phyloP scores from a whole-genome alignment of 2,888 invertebrate species.

The Venusia cambrica region DNA sequence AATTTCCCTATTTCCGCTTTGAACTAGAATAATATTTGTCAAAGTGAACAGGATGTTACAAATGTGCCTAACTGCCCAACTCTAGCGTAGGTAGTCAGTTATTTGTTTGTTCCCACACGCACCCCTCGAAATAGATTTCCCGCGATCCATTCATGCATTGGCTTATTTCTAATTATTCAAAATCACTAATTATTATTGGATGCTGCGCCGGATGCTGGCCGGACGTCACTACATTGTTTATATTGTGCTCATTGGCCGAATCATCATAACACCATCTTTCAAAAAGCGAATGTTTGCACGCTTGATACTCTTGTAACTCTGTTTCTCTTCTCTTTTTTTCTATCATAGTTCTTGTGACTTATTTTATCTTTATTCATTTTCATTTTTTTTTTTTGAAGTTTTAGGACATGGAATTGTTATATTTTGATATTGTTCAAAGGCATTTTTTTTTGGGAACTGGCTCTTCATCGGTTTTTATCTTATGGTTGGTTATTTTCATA shows the following conservation, averaged over 20 bases:
- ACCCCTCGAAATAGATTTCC: slow-evolving; percentile 48
- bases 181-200: slow-evolving; percentile 24
- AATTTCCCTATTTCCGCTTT: neutral
- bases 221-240: neutral
- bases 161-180: slow-evolving; percentile 30
- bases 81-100: slow-evolving; percentile 31
- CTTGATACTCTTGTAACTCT: no score
- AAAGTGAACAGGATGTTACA: slow-evolving; percentile 39
- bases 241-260: slow-evolving; percentile 4
- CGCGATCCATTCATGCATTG: slow-evolving; percentile 39
- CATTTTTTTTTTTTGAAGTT: no score
- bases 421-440: no score
- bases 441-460: no score
- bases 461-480: no score
- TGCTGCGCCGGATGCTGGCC: slow-evolving; percentile 22
- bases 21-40: slow-evolving; percentile 16
- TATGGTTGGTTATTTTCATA: no score
- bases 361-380: no score
- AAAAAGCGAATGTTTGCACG: no score
- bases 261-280: no score
- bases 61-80: slow-evolving; percentile 31
- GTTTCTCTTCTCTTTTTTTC: no score
- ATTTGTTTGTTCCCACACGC: slow-evolving; percentile 28
- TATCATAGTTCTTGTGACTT: no score
- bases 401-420: no score